Conservation (phyloP, 2,888 invertebrate species). For the Agrilus biguttatus region DNA sequence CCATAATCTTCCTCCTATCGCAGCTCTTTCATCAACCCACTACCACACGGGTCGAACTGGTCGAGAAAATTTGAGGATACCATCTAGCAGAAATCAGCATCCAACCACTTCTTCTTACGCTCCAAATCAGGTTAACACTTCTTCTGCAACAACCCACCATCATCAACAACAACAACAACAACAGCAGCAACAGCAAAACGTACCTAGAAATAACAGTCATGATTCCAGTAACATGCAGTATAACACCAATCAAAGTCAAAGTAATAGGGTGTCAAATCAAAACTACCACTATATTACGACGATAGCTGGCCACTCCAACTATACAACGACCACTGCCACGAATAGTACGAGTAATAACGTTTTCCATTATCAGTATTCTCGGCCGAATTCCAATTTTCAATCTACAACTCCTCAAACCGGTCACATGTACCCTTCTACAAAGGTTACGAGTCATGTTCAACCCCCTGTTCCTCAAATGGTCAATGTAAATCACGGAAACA, state of each 20-base stretch:
- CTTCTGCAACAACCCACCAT: slow-evolving; percentile 4
- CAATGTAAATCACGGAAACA: background rate
- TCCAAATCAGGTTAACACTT: slow-evolving; percentile 5
- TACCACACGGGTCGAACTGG: slow-evolving; percentile 32
- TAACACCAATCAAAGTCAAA: slow-evolving; percentile 3
- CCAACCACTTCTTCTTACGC: slow-evolving; percentile 7
- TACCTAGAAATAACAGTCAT: background rate
- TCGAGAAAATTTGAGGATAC: slow-evolving; percentile 18
- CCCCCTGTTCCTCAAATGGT: background rate
- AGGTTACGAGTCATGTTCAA: slow-evolving; percentile 2
- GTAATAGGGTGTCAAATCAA: slow-evolving; percentile 3
- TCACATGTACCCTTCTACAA: slow-evolving; percentile 7
- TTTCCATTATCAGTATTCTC: slow-evolving; percentile 6
- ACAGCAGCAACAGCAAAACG: slow-evolving; percentile 5
- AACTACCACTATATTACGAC: background rate
- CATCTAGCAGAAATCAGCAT: slow-evolving; percentile 11
- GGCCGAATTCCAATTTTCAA: slow-evolving; percentile 8
- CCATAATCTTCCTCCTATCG: slow-evolving; percentile 39
- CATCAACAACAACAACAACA: slow-evolving; percentile 6
- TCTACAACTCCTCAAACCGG: slow-evolving; percentile 5
- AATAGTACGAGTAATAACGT: slow-evolving; percentile 8
- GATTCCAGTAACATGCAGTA: slow-evolving; percentile 9
- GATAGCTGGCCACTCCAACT: slow-evolving; percentile 9
- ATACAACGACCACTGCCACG: slow-evolving; percentile 6
- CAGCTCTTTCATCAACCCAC: slow-evolving; percentile 31